These are phyloP conservation scores for Meliscaeva auricollis DNA, from an alignment of 2,888 invertebrate species.

Conservation along the genomic window DNA sequence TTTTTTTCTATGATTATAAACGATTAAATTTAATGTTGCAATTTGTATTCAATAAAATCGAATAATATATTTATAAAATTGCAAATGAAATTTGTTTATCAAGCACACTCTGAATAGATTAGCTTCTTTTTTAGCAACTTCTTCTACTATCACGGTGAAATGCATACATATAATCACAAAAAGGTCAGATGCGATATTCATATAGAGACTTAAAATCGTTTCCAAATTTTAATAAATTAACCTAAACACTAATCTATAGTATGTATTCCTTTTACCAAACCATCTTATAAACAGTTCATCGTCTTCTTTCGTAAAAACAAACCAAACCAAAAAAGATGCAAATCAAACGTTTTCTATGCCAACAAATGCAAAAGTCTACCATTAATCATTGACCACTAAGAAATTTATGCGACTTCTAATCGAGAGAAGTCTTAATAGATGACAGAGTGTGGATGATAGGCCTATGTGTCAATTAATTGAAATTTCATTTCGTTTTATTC, in stretches of 20 bases:
- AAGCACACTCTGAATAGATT: constrained; percentile 46
- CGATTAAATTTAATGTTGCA: background rate
- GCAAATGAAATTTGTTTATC: constrained; percentile 42
- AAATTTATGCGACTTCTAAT: constrained; percentile 31
- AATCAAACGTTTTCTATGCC: constrained; percentile 59
- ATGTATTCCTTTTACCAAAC: constrained; percentile 44
- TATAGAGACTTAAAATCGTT: constrained; percentile 10
- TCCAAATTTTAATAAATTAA: constrained; percentile 62
- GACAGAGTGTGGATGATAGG: constrained; percentile 32
- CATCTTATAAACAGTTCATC: constrained; percentile 54
- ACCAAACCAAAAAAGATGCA: constrained; percentile 37
- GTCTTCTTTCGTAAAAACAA: constrained; percentile 59
- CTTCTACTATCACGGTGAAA: constrained; percentile 33
- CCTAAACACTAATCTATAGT: constrained; percentile 30
- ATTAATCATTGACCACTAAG: constrained; percentile 49
- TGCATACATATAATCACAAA: constrained; percentile 51
- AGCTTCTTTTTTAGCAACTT: constrained; percentile 13
- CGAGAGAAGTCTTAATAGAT: constrained; percentile 16
- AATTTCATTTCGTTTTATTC: constrained; percentile 65
- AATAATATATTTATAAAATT: constrained; percentile 32
- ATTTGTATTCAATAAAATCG: constrained; percentile 33
- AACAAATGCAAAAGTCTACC: constrained; percentile 59
- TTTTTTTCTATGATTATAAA: too few relatives aligned
- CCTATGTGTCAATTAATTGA: constrained; percentile 61
- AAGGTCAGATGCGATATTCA: constrained; percentile 57